These are phyloP conservation scores for Sisyra nigra DNA, from an alignment of 2,888 invertebrate genomes.

Conservation along the genomic window DNA sequence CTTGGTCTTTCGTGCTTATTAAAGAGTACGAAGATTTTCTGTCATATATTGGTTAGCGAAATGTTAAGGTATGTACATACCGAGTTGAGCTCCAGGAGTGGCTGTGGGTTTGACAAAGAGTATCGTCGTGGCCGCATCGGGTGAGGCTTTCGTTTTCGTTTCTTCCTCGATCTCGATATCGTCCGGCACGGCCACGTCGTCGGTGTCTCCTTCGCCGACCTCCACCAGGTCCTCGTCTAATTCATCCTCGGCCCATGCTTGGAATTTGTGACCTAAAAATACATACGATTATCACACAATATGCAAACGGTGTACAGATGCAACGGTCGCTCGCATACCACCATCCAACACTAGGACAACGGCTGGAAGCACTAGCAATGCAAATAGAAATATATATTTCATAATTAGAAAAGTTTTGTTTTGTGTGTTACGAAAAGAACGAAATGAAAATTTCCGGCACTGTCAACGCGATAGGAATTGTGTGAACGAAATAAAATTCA, in stretches of 20 bases:
- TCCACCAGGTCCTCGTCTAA: slow-evolving; percentile 49
- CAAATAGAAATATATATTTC: slow-evolving; percentile 49
- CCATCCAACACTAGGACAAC: slow-evolving; percentile 51
- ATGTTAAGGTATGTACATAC: slow-evolving; percentile 23
- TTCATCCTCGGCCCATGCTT: slow-evolving; percentile 46
- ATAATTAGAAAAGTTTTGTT: slow-evolving; percentile 34
- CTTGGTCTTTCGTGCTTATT: too few species aligned
- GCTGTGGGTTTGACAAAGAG: slow-evolving; percentile 70
- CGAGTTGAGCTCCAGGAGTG: slow-evolving; percentile 45
- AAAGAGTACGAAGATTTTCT: too few species aligned
- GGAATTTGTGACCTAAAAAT: slow-evolving; percentile 30
- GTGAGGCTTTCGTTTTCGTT: slow-evolving; percentile 56
- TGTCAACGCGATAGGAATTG: too few species aligned
- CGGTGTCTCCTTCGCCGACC: slow-evolving; percentile 39
- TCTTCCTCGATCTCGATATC: slow-evolving; percentile 42
- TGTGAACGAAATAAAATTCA: too few species aligned
- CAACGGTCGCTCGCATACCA: slow-evolving; percentile 39
- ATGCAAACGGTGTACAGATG: slow-evolving; percentile 11
- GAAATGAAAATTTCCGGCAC: too few species aligned
- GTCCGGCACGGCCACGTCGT: slow-evolving; percentile 40
- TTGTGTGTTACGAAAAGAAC: background rate
- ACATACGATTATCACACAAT: slow-evolving; percentile 6
- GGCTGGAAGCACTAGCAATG: slow-evolving; percentile 52
- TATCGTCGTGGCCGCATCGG: slow-evolving; percentile 81
- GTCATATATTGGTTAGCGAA: background rate